Evolutionary conservation across 1,140 invertebrate species (phyloP), one percentile per base, ranked within the genome.

Genomic region (Drosophila sturtevanti): DNA sequence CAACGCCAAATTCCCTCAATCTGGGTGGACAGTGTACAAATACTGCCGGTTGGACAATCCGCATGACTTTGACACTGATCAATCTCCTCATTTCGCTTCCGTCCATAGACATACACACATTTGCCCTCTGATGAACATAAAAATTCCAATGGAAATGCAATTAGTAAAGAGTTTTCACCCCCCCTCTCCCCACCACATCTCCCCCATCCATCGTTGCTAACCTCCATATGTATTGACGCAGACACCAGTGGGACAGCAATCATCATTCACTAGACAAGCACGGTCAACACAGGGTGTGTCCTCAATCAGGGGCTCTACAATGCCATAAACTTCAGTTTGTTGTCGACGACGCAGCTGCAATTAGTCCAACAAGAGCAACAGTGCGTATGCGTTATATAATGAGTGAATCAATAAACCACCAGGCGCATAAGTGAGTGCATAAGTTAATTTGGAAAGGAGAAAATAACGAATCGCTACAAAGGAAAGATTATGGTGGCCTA

Each of bases 1-100:
- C 97, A 98, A 9, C 96, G 95, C 81, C 96, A 94, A 65, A 94
- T 93, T 44, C 95, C 94, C 63, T 95, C 94, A 60, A 95, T 94
- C 21, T 94, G 94, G 84, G 91, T 84, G 24, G 92, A 92, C 44
- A 94, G 93, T 34, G 94, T 93, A 84, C 96, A 97, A 14, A 95
- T 92, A 31, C 96, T 93, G 38, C 96, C 96, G 18, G 95, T 94
- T 79, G 95, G 95, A 72, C 96, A 97, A 79, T 97, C 96, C 41
- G 93, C 94, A 85, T 96, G 95, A 21, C 94, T 92, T 70, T 94
- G 93, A 92, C 96, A 97, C 1, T 95, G 91, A 84, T 96, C 41
- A 18, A 31, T 31, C 27, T 6, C 27, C 3, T 48, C 41, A 48
- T 21, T 95, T 0, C 96, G 96, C 75, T 95, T 94, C n/a, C 95